These are phyloP conservation scores for Colletes latitarsis DNA, from an alignment of 1,140 invertebrate species.

Conservation along the genomic window DNA sequence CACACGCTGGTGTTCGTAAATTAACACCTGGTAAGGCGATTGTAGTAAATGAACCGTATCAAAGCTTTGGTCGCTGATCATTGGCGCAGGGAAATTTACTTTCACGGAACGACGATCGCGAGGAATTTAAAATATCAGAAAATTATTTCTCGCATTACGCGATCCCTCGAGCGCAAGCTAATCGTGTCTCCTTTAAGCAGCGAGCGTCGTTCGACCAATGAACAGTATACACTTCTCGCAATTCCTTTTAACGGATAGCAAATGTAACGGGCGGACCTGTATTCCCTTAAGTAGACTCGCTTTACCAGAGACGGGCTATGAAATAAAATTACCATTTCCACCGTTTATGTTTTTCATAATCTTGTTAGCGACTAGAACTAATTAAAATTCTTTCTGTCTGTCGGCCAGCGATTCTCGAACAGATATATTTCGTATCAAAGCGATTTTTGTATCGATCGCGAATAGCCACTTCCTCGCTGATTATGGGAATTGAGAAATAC, in stretches of 20 bases:
- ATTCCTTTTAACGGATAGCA: constrained; percentile 1
- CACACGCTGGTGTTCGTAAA: no score
- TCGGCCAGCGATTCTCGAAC: neutral
- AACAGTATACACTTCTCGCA: neutral
- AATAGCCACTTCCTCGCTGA: no score
- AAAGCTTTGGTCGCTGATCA: neutral
- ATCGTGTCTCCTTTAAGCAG: constrained; percentile 1
- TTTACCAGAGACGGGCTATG: neutral
- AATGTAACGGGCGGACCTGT: neutral
- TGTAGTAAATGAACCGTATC: neutral
- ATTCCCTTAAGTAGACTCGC: neutral
- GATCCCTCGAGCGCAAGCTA: neutral
- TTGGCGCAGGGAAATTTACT: neutral
- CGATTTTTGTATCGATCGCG: no score
- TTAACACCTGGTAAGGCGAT: no score
- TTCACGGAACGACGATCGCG: neutral
- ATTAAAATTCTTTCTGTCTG: constrained; percentile 14
- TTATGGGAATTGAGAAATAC: no score
- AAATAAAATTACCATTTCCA: constrained; percentile 27
- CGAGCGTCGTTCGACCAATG: neutral
- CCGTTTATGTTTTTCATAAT: constrained; percentile 2
- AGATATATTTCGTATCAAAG: neutral
- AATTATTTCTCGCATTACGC: neutral
- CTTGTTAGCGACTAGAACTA: constrained; percentile 18
- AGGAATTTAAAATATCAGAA: neutral